Base-by-base conservation (phyloP, 2,797 vertebrate genomes). In the Karalla daura region DNA sequence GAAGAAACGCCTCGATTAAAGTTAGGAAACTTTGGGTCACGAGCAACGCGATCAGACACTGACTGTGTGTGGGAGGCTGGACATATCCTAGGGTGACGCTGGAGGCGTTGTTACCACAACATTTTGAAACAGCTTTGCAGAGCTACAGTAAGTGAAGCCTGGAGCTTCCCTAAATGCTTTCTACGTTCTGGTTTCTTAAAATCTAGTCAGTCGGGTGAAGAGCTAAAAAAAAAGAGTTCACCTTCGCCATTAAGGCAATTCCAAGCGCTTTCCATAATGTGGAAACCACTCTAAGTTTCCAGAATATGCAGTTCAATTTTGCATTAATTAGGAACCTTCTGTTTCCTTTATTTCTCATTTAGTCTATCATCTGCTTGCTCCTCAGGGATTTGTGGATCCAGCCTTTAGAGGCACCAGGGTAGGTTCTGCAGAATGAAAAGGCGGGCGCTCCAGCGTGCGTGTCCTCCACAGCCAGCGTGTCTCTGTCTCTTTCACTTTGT, bases 331-430 rank as follows among this genome's bases (percentile, higher is more conserved):
- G 11, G 40, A 40, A 24, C 21, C 27, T 54, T 45, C 58, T 12
- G 44, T 53, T 54, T 32, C 39, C 45, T 78, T 51, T 33, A 0
- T 36, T 36, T 28, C 51, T 35, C 36, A 44, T 52, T 43, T 21
- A 59, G 49, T 39, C 70, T 70, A 27, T 67, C 51, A 3, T 70
- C 23, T 67, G 81, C 76, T 80, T 68, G 69, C 72, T 30, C 40
- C 27, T 51, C 18, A 0, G 59, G 69, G 79, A 80, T 81, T 74
- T 59, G 65, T 11, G 1, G 40, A 63, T 50, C 24, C 27, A 14
- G 65, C 33, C 50, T 76, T 67, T 64, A 74, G 76, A 75, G 74
- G 86, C 82, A 76, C 12, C 18, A 41, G 63, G 43, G 32, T 63
- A 14, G 18, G 76, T 66, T 69, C 27, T 7, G 65, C 69, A 71